A percentile compares a stretch with the other conserved stretches of the same genome.
Conservation (phyloP, 1,140 invertebrate genomes). For the Eulimnadia texana region DNA sequence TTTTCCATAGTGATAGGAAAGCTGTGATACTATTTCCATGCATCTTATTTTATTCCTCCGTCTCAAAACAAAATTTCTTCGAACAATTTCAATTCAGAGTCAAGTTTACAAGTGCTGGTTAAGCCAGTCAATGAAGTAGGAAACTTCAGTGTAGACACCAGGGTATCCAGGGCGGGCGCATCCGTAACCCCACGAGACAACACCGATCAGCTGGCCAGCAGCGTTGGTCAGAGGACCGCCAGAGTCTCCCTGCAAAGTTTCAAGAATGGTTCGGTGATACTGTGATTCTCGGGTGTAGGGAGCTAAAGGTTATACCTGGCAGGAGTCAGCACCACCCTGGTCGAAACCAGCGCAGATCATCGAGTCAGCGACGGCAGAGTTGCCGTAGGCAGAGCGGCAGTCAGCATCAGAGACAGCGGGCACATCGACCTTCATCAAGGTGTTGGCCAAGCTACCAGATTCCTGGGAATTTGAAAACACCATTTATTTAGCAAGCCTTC, state of each 20-base stretch:
- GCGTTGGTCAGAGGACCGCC: slow-evolving; percentile 18
- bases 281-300: neutral
- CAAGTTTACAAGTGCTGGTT: too few species aligned
- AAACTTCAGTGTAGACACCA: neutral
- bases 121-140: neutral
- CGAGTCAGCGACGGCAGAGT: slow-evolving; percentile 21
- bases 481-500: too few species aligned
- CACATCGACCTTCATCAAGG: slow-evolving; percentile 24
- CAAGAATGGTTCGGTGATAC: too few species aligned
- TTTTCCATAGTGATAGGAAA: too few species aligned
- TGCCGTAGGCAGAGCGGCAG: slow-evolving; percentile 24
- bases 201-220: slow-evolving; percentile 15
- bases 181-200: slow-evolving; percentile 22
- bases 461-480: neutral
- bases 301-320: slow-evolving; percentile 26
- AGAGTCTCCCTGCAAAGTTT: slow-evolving; percentile 21
- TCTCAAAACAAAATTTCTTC: too few species aligned
- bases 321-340: slow-evolving; percentile 28
- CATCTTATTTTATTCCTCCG: too few species aligned
- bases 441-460: slow-evolving; percentile 9
- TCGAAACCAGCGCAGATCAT: slow-evolving; percentile 27
- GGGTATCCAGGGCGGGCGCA: slow-evolving; percentile 17
- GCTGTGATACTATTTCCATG: too few species aligned
- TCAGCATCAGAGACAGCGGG: slow-evolving; percentile 23
- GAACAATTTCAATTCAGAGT: too few species aligned